These are phyloP conservation scores for Vanessa atalanta DNA, from an alignment of 1,140 invertebrate genomes.

Conservation along the genomic window DNA sequence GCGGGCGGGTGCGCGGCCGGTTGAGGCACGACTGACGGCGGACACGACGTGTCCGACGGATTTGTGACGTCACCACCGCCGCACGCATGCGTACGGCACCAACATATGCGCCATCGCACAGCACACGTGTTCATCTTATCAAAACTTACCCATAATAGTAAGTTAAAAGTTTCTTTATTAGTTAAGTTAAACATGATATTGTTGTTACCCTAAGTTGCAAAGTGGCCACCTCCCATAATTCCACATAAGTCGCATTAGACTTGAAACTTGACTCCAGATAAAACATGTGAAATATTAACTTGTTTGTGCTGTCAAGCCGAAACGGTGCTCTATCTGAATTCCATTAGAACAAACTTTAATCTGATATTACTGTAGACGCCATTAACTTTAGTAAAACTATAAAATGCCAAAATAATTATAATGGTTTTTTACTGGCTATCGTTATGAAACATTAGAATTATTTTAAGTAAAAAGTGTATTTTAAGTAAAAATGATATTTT, in stretches of 20 bases:
- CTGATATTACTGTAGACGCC: conserved; percentile 14
- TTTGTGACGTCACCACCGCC: conserved; percentile 41
- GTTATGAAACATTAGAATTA: background rate
- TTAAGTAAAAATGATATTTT: too few species aligned
- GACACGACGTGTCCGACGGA: conserved; percentile 44
- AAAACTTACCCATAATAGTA: conserved; percentile 46
- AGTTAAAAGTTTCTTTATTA: conserved; percentile 59
- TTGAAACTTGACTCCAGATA: conserved; percentile 31
- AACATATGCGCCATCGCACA: conserved; percentile 43
- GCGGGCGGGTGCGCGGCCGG: conserved; percentile 52
- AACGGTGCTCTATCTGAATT: conserved; percentile 32
- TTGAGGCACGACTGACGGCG: conserved; percentile 57
- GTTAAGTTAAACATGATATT: conserved; percentile 50
- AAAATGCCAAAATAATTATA: background rate
- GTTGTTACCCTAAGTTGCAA: conserved; percentile 35
- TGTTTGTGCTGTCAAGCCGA: conserved; percentile 31
- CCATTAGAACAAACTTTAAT: conserved; percentile 37
- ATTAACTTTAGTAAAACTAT: background rate
- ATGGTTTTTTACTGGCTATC: background rate
- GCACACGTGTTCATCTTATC: conserved; percentile 38
- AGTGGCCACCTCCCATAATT: conserved; percentile 31
- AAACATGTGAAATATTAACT: conserved; percentile 38
- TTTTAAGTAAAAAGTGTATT: too few species aligned
- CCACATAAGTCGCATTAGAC: conserved; percentile 19
- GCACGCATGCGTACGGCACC: conserved; percentile 46